Percentiles rank a stretch among this genome's conserved stretches.
Evolutionary conservation across 2,797 vertebrate genomes (phyloP).

Genomic region (Aldrovandia affinis): DNA sequence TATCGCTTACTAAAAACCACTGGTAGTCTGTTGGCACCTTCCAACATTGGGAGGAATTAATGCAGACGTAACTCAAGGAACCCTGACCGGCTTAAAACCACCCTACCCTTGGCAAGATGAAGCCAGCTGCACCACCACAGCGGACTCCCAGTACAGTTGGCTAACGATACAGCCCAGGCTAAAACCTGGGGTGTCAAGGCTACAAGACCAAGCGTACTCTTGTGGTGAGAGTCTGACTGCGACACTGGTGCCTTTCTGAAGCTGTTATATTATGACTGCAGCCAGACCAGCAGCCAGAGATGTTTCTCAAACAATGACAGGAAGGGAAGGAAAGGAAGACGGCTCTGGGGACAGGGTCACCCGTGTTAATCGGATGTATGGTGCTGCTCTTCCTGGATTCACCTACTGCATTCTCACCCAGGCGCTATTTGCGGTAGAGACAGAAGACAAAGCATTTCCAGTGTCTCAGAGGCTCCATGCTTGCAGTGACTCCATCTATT

Average conservation of each 20-base stretch:
- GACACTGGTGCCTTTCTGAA: not conserved
- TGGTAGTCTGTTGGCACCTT: no score
- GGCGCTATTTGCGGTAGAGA: conserved; percentile 21
- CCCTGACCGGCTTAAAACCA: not conserved
- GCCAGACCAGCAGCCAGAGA: conserved; percentile 2
- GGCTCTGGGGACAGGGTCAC: conserved; percentile 58
- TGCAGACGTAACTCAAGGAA: not conserved
- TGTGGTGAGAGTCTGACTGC: not conserved
- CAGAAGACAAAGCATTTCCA: conserved; percentile 47
- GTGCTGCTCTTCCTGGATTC: conserved; percentile 47
- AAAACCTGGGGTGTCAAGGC: not conserved
- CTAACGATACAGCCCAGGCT: not conserved
- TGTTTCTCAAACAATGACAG: conserved; percentile 44
- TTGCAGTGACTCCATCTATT: conserved; percentile 13
- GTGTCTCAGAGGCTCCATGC: conserved; percentile 43
- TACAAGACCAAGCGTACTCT: not conserved
- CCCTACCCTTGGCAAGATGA: no score
- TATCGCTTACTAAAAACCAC: no score
- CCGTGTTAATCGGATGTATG: conserved; percentile 65
- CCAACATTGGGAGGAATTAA: no score
- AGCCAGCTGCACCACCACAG: not conserved
- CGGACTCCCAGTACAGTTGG: not conserved
- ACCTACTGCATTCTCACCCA: conserved; percentile 48
- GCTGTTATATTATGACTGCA: conserved; percentile 6
- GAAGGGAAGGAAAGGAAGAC: conserved; percentile 51